Evolutionary conservation across 1,140 invertebrate species (phyloP).

Genomic region (Orussus abietinus): DNA sequence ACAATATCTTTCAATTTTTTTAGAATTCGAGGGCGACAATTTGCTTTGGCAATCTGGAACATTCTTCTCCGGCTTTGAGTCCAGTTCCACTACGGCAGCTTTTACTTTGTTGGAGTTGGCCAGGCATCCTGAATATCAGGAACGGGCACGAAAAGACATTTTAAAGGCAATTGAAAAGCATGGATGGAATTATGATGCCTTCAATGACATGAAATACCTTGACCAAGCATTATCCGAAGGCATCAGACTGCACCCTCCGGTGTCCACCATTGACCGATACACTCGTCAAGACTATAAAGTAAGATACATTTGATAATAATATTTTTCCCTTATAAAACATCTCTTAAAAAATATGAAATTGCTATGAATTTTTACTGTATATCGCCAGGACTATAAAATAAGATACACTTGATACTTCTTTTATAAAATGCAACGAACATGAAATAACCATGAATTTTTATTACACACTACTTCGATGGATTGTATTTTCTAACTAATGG

Average conservation of each 20-base stretch:
- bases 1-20: slow-evolving; percentile 6
- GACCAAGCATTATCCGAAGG: slow-evolving; percentile 39
- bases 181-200: slow-evolving; percentile 36
- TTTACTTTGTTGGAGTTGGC: slow-evolving; percentile 50
- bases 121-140: slow-evolving; percentile 30
- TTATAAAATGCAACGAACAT: too few species aligned
- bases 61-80: slow-evolving; percentile 58
- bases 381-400: slow-evolving; percentile 44
- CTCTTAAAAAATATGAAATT: too few species aligned
- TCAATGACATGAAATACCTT: slow-evolving; percentile 43
- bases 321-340: too few species aligned
- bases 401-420: slow-evolving; percentile 7
- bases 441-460: neutral
- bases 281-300: slow-evolving; percentile 47
- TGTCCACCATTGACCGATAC: slow-evolving; percentile 56
- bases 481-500: too few species aligned
- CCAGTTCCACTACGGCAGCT: slow-evolving; percentile 52
- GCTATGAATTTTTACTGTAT: slow-evolving; percentile 2
- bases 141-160: slow-evolving; percentile 59
- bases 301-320: slow-evolving; percentile 13
- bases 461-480: slow-evolving; percentile 14
- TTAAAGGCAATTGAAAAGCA: slow-evolving; percentile 42
- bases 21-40: slow-evolving; percentile 37
- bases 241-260: slow-evolving; percentile 58
- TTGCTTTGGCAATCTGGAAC: slow-evolving; percentile 34